Base-by-base conservation (phyloP, 2,888 invertebrate genomes). In the Drosophila melanosoma region DNA sequence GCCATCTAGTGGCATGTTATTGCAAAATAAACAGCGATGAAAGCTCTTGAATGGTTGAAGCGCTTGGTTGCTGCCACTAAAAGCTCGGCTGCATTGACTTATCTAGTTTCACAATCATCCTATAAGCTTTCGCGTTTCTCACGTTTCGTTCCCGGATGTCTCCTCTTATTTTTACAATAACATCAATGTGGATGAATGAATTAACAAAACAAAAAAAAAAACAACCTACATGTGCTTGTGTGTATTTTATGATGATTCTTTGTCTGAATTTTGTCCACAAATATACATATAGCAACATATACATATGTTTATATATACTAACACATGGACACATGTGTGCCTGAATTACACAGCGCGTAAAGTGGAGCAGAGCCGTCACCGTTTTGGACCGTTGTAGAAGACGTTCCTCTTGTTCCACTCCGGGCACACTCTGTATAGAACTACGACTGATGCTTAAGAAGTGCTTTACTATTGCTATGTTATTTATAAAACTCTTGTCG, bases 401-500 rank as follows among this genome's bases (percentile, higher is more conserved):
- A 7, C n/a, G 56, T 7, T n/a, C 17, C 8, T 17, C 11, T 15
- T 36, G 36, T 26, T 38, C 11, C n/a, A 3, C 33, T 10, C n/a
- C n/a, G n/a, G 26, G 12, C 11, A 6, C 3, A 35, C 29, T 11
- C 11, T 42, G 42, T 33, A 48, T 26, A 26, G 17, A 56, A 48
- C 38, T 48, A 33, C 33, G 20, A 49, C 49, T 62, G 51, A 57
- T 70, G 68, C 72, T 75, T 67, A 71, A 86, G 69, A 74, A 84
- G 78, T 86, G 81, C 73, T 75, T 82, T 72, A 8, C 23, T 45
- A 15, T 23, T 23, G 23, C 71, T 70, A 59, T 72, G 78, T 84
- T 84, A 84, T 84, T 84, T 84, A 87, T 84, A 84, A 81, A 76
- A 45, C 15, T 15, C 81, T 77, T 62, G 54, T 83, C 69, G 65